phyloP scores from a whole-genome alignment of 2,797 vertebrate species.

The Bucorvus abyssinicus region DNA sequence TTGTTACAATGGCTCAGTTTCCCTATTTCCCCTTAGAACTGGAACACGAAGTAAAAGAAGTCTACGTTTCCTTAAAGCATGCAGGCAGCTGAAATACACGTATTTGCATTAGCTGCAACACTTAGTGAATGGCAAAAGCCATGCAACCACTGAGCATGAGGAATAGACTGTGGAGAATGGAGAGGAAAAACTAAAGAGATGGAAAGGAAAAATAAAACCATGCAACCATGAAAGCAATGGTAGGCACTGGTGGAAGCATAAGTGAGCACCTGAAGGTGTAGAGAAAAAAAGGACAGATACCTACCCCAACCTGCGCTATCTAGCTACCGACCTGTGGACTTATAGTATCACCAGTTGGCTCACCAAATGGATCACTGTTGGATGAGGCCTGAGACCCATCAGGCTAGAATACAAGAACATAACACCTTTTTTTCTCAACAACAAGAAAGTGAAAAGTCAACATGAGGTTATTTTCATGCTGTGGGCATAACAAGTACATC shows the following conservation, averaged over 20 bases:
- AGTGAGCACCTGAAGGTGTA: slow-evolving; percentile 65
- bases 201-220: slow-evolving; percentile 7
- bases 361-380: slow-evolving; percentile 91
- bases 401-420: slow-evolving; percentile 86
- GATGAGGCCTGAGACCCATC: slow-evolving; percentile 96
- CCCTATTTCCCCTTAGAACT: background rate
- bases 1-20: slow-evolving; percentile 12
- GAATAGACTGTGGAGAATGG: slow-evolving; percentile 31
- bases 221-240: slow-evolving; percentile 54
- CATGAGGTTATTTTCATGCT: slow-evolving; percentile 68
- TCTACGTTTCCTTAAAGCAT: slow-evolving; percentile 52
- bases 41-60: slow-evolving; percentile 10
- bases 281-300: slow-evolving; percentile 85
- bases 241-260: slow-evolving; percentile 46
- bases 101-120: slow-evolving; percentile 43
- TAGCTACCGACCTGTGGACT: slow-evolving; percentile 99
- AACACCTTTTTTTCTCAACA: slow-evolving; percentile 79
- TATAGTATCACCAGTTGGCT: slow-evolving; percentile 92
- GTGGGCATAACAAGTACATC: slow-evolving; percentile 54
- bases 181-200: slow-evolving; percentile 12
- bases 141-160: slow-evolving; percentile 46
- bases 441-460: slow-evolving; percentile 67
- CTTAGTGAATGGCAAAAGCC: slow-evolving; percentile 49
- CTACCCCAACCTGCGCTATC: slow-evolving; percentile 98
- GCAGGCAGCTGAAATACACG: slow-evolving; percentile 52